Base-by-base conservation (phyloP, 2,888 invertebrate genomes). In the Cephus sareptanus region DNA sequence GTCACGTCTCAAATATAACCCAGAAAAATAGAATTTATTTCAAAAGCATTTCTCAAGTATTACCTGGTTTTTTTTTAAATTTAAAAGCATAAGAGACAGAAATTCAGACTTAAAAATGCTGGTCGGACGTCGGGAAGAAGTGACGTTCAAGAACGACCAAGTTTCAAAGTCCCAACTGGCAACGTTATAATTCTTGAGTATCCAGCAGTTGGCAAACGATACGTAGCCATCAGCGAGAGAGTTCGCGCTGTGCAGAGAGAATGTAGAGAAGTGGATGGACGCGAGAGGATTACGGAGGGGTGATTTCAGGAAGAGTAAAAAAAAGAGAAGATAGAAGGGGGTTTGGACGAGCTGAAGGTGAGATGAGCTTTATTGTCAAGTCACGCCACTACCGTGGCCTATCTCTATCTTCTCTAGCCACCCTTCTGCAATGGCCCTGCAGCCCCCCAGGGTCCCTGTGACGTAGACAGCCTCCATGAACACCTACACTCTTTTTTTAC, bases 301-400 rank as follows among this genome's bases (percentile, higher is more conserved):
- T 76, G 79, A 79, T 80, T 77, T 73, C 74, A 73, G 75, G 80
- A 83, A 82, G 81, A 80, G 82, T 80, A 79, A 81, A 76, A 81
- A 76, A 80, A 82, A 82, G 23, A 56, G 23, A 56, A 56, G 56
- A 23, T 23, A 56, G 56, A 56, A 56, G 56, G 23, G 56, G 56
- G 23, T 56, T 56, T 71, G 79, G 34, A 74, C n/a, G 37, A 71
- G 68, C 74, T 76, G 75, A 86, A 87, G 87, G 86, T 89, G 88
- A 88, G 87, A 87, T 85, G 88, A 90, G 87, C 87, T 90, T 90
- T 89, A 91, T 90, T 90, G 90, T 91, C 90, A 87, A 90, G 91
- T 90, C 91, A 88, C 90, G 90, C 82, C 86, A 85, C 82, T 86
- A 86, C 85, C 91, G 91, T 91, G 91, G 87, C 88, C 89, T 91